Evolutionary conservation across 2,888 invertebrate genomes (phyloP).

Genomic region (Hipparchia sbordonii): DNA sequence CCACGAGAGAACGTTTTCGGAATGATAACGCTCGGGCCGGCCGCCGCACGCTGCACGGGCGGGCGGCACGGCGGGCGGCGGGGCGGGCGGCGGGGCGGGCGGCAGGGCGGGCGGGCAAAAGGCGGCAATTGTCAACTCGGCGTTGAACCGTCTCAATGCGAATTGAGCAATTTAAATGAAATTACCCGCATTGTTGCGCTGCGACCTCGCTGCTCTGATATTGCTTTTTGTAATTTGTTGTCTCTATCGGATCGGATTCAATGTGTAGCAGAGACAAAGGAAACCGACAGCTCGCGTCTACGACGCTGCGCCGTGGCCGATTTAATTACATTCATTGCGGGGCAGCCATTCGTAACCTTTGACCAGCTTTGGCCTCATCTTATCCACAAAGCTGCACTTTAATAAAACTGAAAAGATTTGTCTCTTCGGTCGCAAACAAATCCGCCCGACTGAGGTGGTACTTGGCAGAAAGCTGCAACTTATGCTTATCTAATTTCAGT

Average conservation of each 20-base stretch:
- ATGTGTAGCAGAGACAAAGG: background rate
- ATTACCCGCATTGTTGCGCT: conserved; percentile 12
- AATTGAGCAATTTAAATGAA: conserved; percentile 12
- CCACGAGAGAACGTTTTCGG: too few relatives aligned
- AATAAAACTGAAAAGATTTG: too few relatives aligned
- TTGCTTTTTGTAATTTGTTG: background rate
- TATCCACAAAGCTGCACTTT: too few relatives aligned
- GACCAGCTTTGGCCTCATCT: background rate
- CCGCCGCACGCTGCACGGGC: too few relatives aligned
- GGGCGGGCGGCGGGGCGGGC: too few relatives aligned
- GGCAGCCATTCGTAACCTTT: background rate
- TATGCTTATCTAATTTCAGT: too few relatives aligned
- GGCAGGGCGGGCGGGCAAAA: too few relatives aligned
- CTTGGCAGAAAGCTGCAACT: too few relatives aligned
- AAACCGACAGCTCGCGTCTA: background rate
- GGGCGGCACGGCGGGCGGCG: background rate
- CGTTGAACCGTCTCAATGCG: conserved; percentile 19
- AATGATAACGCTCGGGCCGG: too few relatives aligned
- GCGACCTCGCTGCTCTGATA: background rate
- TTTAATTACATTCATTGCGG: background rate
- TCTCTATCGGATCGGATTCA: background rate
- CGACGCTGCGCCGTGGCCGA: background rate
- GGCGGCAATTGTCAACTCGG: background rate
- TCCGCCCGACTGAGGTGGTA: too few relatives aligned
- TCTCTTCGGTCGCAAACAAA: too few relatives aligned